These are phyloP conservation scores for Bolinopsis microptera DNA, from an alignment of 37 sponge, comb jelly and placozoan species.

Conservation along the genomic window DNA sequence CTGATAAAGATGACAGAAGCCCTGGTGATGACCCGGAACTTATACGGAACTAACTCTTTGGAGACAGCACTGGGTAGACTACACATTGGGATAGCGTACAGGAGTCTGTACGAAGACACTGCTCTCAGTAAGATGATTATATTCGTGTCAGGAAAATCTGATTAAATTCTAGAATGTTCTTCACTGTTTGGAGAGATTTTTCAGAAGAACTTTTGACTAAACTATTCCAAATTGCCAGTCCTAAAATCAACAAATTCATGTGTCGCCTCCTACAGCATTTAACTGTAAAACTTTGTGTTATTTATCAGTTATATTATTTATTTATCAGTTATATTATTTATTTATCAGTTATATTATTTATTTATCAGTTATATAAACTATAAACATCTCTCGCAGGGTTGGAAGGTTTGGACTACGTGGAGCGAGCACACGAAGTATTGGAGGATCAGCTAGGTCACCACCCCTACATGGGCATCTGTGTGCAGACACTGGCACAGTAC, in stretches of 20 bases:
- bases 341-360: too few relatives aligned
- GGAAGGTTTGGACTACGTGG: slow-evolving; percentile 56
- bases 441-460: slow-evolving; percentile 20
- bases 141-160: too few relatives aligned
- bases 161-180: too few relatives aligned
- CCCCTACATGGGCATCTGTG: slow-evolving; percentile 48
- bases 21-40: slow-evolving; percentile 8
- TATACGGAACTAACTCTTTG: neutral
- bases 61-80: slow-evolving; percentile 37
- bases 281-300: too few relatives aligned
- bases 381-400: neutral
- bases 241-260: too few relatives aligned
- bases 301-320: too few relatives aligned
- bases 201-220: too few relatives aligned
- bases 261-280: too few relatives aligned
- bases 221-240: too few relatives aligned
- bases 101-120: slow-evolving; percentile 42
- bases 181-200: too few relatives aligned
- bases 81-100: slow-evolving; percentile 56
- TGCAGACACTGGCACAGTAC: slow-evolving; percentile 25
- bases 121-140: neutral
- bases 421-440: slow-evolving; percentile 13
- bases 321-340: too few relatives aligned
- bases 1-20: slow-evolving; percentile 62
- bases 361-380: too few relatives aligned